A percentile compares a stretch with the other conserved stretches of the same genome.
These are phyloP conservation scores for Prionailurus viverrinus DNA, from an alignment of 2,113 vertebrate species.

Conservation along the genomic window DNA sequence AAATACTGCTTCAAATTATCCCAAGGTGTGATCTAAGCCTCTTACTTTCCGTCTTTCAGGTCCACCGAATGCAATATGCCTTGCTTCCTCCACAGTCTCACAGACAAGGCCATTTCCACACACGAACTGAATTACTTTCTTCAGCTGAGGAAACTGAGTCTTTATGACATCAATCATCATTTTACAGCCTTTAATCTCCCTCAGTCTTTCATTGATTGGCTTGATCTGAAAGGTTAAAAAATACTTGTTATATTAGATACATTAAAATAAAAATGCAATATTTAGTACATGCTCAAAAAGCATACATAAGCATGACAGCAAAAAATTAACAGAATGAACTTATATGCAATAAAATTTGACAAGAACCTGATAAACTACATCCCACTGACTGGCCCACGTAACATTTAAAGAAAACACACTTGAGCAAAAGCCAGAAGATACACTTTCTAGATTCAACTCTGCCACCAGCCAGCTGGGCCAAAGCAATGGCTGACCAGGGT, in stretches of 20 bases:
- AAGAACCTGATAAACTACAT: not conserved
- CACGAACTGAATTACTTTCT: constrained; percentile 95
- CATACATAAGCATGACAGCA: not conserved
- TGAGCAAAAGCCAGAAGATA: constrained; percentile 12
- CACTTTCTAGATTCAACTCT: not conserved
- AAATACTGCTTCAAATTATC: not conserved
- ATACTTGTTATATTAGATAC: constrained; percentile 22
- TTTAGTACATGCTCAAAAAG: not conserved
- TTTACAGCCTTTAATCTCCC: constrained; percentile 93
- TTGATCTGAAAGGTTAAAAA: constrained; percentile 88
- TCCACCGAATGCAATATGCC: constrained; percentile 91
- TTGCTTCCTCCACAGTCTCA: constrained; percentile 94
- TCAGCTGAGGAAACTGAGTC: constrained; percentile 88
- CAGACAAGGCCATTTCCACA: constrained; percentile 95
- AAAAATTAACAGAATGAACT: not conserved
- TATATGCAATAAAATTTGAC: not conserved
- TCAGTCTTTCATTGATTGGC: constrained; percentile 94
- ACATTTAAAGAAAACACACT: not conserved
- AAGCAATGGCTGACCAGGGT: not conserved
- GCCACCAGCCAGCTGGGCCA: not conserved
- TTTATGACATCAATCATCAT: constrained; percentile 96
- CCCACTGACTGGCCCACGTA: not conserved
- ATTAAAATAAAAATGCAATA: constrained; percentile 34
- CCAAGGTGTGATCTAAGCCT: not conserved
- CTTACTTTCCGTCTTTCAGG: constrained; percentile 92